Base-by-base conservation (phyloP, 64 coral and sea anemone species). In the Trachythela sp. region DNA sequence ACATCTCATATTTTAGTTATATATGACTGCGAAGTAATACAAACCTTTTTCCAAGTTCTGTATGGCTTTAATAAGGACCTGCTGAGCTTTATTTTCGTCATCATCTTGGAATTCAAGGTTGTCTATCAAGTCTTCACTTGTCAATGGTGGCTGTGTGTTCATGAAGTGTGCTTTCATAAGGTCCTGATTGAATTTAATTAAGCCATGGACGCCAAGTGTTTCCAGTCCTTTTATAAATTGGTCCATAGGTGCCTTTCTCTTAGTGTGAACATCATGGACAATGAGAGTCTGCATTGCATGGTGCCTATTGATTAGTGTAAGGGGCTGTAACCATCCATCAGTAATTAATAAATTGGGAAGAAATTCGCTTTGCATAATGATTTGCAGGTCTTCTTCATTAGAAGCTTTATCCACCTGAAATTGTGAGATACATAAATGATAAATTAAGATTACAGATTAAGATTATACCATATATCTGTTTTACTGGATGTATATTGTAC, bases 151-250 rank as follows among this genome's bases (percentile, higher is more conserved):
- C 17, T 29, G 24, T 10, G 13, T 26, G 29, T 26, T 72, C 68
- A 72, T 31, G 68, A 72, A 72, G 33, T 72, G 33, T 2, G 26
- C 68, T 26, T 72, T 14, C 68, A 72, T 72, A 14, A 72, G 68
- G 33, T 35, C 68, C 29, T 14, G 68, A 26, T 72, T 10, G 13
- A 26, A 72, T 72, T 72, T 72, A 26, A 72, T 72, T 27, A 72
- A 26, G 68, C 29, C 29, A 35, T 31, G 68, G 68, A 72, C 29
- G 33, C 68, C 68, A 31, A 72, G 68, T 31, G 68, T 29, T 26
- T 72, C 68, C 68, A 72, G 29, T 72, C 68, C 68, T 72, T 72
- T 72, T 10, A 26, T 35, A 26, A 72, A 72, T 35, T 72, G 68
- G 68, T 72, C 33, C 29, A 72, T 24, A 0, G 68, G 68, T 72